Evolutionary conservation across 1,140 invertebrate species (phyloP).

Genomic region (Papilio machaon): DNA sequence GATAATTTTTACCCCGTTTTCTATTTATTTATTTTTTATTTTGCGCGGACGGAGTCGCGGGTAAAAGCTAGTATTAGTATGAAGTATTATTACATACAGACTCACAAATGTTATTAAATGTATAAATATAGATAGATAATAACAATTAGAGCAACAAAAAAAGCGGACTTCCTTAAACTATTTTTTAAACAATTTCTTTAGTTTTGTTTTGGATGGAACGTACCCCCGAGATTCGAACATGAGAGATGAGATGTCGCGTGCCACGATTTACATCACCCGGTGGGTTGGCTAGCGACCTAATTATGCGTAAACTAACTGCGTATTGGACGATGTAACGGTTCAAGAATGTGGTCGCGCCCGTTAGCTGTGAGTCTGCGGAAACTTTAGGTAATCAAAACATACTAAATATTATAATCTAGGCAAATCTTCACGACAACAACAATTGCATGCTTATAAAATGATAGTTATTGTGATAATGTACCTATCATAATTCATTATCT

Average conservation of each 20-base stretch:
- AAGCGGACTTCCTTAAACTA: no score
- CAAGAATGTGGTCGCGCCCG: slow-evolving; percentile 60
- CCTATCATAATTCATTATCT: no score
- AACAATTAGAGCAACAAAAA: no score
- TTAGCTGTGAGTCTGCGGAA: slow-evolving; percentile 43
- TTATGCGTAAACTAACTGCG: slow-evolving; percentile 65
- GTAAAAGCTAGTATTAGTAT: no score
- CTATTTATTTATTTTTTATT: no score
- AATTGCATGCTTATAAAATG: neutral
- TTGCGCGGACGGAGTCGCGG: no score
- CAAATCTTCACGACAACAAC: neutral
- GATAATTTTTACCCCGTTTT: no score
- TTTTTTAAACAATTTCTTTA: neutral
- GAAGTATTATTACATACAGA: no score
- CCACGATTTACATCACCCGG: slow-evolving; percentile 56
- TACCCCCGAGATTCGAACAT: neutral
- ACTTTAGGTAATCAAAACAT: slow-evolving; percentile 30
- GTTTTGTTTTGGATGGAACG: neutral
- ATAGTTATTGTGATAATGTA: no score
- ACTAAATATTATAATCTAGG: slow-evolving; percentile 18
- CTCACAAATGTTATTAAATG: no score
- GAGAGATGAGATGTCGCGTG: slow-evolving; percentile 51
- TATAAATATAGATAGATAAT: neutral
- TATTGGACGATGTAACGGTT: slow-evolving; percentile 67
- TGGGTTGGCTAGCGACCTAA: slow-evolving; percentile 54